Evolutionary conservation across 1,140 invertebrate species (phyloP).

Genomic region (Pseudobourletiella spinata): DNA sequence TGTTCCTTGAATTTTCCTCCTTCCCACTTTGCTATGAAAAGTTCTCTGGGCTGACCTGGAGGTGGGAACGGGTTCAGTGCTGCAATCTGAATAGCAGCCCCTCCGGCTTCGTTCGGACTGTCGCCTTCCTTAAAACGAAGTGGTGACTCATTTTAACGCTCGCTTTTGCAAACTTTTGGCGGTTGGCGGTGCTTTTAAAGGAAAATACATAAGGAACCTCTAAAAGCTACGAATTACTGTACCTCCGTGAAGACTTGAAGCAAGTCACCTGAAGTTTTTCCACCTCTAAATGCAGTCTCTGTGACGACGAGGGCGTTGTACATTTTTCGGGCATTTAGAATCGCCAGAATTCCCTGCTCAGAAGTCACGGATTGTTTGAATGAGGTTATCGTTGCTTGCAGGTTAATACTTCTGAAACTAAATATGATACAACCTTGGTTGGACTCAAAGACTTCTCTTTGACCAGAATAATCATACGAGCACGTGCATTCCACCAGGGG

Average conservation of each 20-base stretch:
- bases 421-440: conserved; percentile 30
- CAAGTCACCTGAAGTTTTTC: background rate
- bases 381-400: no score
- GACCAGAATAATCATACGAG: conserved; percentile 22
- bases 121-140: no score
- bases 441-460: conserved; percentile 28
- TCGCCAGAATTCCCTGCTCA: conserved; percentile 21
- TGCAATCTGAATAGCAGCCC: conserved; percentile 19
- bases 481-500: conserved; percentile 33
- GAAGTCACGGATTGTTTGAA: background rate
- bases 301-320: conserved; percentile 31
- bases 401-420: no score
- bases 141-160: no score
- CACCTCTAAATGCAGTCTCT: conserved; percentile 7
- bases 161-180: no score
- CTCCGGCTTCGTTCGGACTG: background rate
- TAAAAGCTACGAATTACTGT: no score
- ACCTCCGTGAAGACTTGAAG: no score
- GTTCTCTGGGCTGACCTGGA: conserved; percentile 20
- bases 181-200: no score
- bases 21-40: conserved; percentile 24
- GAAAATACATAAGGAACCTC: no score
- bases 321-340: conserved; percentile 23
- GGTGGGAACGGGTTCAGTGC: conserved; percentile 32
- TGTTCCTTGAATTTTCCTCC: background rate